phyloP scores from a whole-genome alignment of 2,888 invertebrate genomes.

The Eristalinus aeneus region DNA sequence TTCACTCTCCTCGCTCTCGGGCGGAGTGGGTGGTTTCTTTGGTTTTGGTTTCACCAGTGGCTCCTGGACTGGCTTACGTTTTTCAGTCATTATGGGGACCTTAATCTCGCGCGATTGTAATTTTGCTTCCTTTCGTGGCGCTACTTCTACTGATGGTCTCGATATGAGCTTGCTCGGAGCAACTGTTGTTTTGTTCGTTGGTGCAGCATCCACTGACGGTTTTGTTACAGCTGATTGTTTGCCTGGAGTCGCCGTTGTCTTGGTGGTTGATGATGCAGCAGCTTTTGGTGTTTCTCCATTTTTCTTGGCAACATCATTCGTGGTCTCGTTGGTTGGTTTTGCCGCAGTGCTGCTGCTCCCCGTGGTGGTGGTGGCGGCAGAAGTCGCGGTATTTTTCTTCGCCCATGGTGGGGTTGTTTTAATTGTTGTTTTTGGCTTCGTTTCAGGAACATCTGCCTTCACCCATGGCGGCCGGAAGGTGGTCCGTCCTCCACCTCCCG shows the following conservation, averaged over 20 bases:
- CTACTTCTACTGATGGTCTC: slow-evolving; percentile 51
- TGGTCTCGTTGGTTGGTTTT: slow-evolving; percentile 25
- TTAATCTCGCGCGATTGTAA: slow-evolving; percentile 78
- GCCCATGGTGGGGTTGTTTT: slow-evolving; percentile 82
- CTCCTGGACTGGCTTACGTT: slow-evolving; percentile 72
- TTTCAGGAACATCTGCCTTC: slow-evolving; percentile 81
- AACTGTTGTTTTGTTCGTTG: slow-evolving; percentile 41
- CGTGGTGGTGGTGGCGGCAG: no score
- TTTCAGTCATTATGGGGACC: slow-evolving; percentile 78
- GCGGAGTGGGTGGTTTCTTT: slow-evolving; percentile 78
- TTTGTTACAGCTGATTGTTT: slow-evolving; percentile 24
- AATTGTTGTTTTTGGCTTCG: slow-evolving; percentile 76
- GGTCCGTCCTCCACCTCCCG: slow-evolving; percentile 81
- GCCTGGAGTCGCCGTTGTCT: slow-evolving; percentile 40
- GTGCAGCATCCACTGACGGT: slow-evolving; percentile 41
- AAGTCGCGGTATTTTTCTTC: no score
- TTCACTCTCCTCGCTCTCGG: slow-evolving; percentile 73
- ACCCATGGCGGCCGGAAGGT: slow-evolving; percentile 88
- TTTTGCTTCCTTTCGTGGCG: slow-evolving; percentile 65
- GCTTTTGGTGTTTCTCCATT: slow-evolving; percentile 73
- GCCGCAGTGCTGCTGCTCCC: slow-evolving; percentile 14
- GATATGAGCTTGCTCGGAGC: slow-evolving; percentile 38
- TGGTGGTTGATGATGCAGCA: slow-evolving; percentile 22
- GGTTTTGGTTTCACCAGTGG: slow-evolving; percentile 73
- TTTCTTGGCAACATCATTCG: slow-evolving; percentile 72